Conservation (phyloP, 2,797 vertebrate species). For the Sebastolobus altivelis region DNA sequence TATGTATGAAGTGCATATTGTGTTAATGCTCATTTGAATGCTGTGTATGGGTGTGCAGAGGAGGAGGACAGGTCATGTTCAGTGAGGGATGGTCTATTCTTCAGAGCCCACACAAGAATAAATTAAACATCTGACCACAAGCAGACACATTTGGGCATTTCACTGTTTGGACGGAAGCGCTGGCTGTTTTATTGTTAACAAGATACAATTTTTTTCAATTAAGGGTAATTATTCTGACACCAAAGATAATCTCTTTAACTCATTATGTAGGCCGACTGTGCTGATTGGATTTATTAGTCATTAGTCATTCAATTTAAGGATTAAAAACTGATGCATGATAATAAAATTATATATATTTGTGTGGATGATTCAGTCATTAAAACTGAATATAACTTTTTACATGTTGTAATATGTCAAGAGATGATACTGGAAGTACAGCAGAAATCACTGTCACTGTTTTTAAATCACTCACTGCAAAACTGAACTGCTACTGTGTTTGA, state of each 20-base stretch:
- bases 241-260: slow-evolving; percentile 6
- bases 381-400: neutral
- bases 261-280: slow-evolving; percentile 5
- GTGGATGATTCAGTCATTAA: neutral
- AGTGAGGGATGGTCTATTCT: slow-evolving; percentile 22
- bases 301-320: neutral
- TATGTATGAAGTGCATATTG: slow-evolving; percentile 53
- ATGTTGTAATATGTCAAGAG: too few species aligned
- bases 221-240: slow-evolving; percentile 9
- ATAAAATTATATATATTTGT: neutral
- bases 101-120: slow-evolving; percentile 31
- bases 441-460: neutral
- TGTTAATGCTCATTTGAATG: slow-evolving; percentile 62
- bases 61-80: slow-evolving; percentile 29
- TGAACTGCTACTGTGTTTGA: neutral
- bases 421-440: neutral
- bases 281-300: slow-evolving; percentile 13
- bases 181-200: neutral
- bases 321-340: neutral
- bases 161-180: neutral
- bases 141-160: slow-evolving; percentile 17
- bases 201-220: neutral
- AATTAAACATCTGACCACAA: slow-evolving; percentile 45
- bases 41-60: neutral
- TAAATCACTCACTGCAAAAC: neutral